A percentile compares a stretch with the other conserved stretches of the same genome.
Conservation (phyloP, 2,797 vertebrate species). For the Micrastur ruficollis region DNA sequence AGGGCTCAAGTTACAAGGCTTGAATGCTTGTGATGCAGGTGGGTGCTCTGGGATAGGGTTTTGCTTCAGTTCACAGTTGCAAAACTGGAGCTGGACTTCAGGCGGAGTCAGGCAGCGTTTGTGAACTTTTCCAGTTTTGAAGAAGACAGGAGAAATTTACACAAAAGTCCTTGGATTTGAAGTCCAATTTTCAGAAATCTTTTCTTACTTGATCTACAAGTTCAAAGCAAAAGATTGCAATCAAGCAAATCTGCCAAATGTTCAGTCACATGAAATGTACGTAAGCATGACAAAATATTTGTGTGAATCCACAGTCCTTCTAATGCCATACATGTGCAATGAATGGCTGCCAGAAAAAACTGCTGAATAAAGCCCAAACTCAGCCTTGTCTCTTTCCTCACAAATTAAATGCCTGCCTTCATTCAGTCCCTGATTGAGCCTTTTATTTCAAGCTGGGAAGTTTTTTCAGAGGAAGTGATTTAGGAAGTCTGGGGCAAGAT, state of each 20-base stretch:
- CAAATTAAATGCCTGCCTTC: background rate
- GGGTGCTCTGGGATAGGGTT: background rate
- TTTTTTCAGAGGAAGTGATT: background rate
- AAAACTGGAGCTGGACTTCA: background rate
- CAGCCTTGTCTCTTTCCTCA: background rate
- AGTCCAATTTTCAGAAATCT: background rate
- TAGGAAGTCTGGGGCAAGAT: background rate
- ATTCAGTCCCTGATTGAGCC: background rate
- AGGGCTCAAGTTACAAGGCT: background rate
- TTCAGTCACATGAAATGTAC: background rate
- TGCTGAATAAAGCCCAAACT: background rate
- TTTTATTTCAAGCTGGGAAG: background rate
- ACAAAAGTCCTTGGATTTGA: background rate
- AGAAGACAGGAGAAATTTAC: background rate
- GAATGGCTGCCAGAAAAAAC: background rate
- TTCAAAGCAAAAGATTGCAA: background rate
- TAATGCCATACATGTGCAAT: background rate
- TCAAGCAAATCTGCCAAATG: background rate
- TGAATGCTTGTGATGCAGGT: background rate
- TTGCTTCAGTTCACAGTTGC: background rate
- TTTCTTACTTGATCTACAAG: background rate
- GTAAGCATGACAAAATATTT: background rate
- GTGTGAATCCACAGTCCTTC: background rate
- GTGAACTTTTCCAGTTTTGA: background rate
- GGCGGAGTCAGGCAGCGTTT: background rate